Conservation (phyloP, 2,888 invertebrate genomes). For the Pomacea canaliculata region DNA sequence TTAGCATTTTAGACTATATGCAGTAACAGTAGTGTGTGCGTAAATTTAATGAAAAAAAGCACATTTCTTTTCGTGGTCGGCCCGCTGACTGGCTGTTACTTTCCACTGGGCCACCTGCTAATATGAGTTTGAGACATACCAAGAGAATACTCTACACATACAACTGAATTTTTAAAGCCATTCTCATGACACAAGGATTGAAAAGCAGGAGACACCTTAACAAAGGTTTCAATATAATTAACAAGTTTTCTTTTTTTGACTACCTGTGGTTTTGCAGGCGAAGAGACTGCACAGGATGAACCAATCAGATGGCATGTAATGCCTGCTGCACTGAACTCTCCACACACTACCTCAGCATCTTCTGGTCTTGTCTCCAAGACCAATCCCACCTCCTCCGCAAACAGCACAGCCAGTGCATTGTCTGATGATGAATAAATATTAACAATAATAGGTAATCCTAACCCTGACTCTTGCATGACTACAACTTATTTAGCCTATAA, state of each 20-base stretch:
- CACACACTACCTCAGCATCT: slow-evolving; percentile 46
- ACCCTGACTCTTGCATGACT: too few species aligned
- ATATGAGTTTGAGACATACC: too few species aligned
- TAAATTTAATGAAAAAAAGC: too few species aligned
- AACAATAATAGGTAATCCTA: neutral
- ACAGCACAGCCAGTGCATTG: slow-evolving; percentile 54
- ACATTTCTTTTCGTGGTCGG: too few species aligned
- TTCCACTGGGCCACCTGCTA: too few species aligned
- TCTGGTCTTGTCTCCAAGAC: slow-evolving; percentile 65
- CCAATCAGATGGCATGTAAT: slow-evolving; percentile 61
- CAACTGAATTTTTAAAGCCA: too few species aligned
- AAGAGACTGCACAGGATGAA: slow-evolving; percentile 35
- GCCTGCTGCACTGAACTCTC: slow-evolving; percentile 43
- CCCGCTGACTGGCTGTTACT: too few species aligned
- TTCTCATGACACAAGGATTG: neutral
- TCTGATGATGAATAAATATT: slow-evolving; percentile 32
- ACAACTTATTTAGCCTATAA: too few species aligned
- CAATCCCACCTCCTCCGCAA: slow-evolving; percentile 71
- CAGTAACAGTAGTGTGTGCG: too few species aligned
- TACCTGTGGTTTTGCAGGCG: slow-evolving; percentile 8
- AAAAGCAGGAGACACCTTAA: neutral
- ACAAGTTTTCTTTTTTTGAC: neutral
- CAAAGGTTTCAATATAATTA: too few species aligned
- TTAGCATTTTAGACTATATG: too few species aligned
- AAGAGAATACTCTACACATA: too few species aligned